A percentile compares a stretch with the other conserved stretches of the same genome.
These are phyloP conservation scores for Oreocharis arfaki DNA, from an alignment of 2,113 vertebrate genomes.

Conservation along the genomic window DNA sequence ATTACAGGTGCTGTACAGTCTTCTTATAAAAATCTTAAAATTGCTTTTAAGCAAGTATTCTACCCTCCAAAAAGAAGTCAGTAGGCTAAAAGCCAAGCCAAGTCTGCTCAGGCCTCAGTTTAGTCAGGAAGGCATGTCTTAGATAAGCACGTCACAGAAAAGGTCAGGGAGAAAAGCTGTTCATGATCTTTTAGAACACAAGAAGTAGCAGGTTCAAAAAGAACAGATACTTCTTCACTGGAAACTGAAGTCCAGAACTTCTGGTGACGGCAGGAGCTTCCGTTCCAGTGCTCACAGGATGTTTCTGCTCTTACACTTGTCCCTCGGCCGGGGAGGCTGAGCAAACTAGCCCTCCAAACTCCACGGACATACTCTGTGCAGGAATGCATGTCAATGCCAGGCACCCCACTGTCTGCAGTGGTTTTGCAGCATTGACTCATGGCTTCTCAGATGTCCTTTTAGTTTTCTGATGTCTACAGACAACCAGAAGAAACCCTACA, in stretches of 20 bases:
- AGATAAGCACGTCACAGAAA: not conserved
- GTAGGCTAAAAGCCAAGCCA: not conserved
- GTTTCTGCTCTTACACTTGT: rapidly evolving
- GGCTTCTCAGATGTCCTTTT: not conserved
- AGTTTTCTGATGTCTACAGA: not conserved
- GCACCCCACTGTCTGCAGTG: rapidly evolving
- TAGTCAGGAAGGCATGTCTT: not conserved
- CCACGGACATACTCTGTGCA: rapidly evolving
- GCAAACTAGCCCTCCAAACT: not conserved
- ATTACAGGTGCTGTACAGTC: not conserved
- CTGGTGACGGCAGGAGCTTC: not conserved
- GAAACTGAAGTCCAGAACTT: not conserved
- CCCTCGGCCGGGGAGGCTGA: not conserved
- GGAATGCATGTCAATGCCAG: rapidly evolving
- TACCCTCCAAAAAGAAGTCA: not conserved
- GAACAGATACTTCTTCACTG: not conserved
- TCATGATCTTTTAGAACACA: not conserved
- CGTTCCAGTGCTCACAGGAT: rapidly evolving
- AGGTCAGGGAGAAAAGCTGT: not conserved
- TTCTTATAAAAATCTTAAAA: not conserved
- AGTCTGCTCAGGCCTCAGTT: not conserved
- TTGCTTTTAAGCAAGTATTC: not conserved
- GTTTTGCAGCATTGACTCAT: not conserved
- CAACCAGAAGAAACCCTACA: not conserved
- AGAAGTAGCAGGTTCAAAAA: not conserved